Evolutionary conservation across 2,888 invertebrate species (phyloP), one percentile per base, ranked within the genome.

Genomic region (Apodemia duryi): DNA sequence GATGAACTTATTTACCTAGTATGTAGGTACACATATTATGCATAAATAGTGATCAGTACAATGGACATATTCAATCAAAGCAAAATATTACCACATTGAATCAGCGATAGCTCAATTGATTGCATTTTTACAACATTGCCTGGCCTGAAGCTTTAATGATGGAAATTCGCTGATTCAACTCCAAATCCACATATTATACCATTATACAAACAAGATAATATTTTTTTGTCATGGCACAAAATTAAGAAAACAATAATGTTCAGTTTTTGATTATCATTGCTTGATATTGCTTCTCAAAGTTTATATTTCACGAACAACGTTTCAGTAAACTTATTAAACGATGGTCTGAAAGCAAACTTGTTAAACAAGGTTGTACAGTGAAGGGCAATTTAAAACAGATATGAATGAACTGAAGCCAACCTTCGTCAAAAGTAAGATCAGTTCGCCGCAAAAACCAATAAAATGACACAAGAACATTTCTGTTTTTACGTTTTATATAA

Each of bases 261-360:
- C 4, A 49, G n/a, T 57, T 57, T 32, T 57, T 57, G 57, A 32
- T 21, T 57, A 9, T 13, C 29, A 57, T 29, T 29, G 29, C 49
- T 64, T 64, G 62, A 38, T 64, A 64, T 28, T 21, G 62, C 62
- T 61, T 63, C 62, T 38, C 64, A 38, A 66, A 66, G 54, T 66
- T 66, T 64, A 28, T 64, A 57, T 57, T 46, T 46, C 54, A 32
- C 13, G 61, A 52, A 63, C 29, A 28, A 13, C 29, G 57, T 57
- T 57, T 29, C 32, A 57, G 57, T 32, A 13, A 57, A 57, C 32
- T 57, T 57, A 57, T 57, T 49, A 64, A 49, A 11, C 57, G 13
- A 49, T 54, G 46, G 61, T 57, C 13, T 57, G 57, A 57, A 57
- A 57, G 57, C 29, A 57, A 57, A 57, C 57, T 57, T 57, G 29